Base-by-base conservation (phyloP, 2,113 vertebrate genomes). In the Calonectris borealis region DNA sequence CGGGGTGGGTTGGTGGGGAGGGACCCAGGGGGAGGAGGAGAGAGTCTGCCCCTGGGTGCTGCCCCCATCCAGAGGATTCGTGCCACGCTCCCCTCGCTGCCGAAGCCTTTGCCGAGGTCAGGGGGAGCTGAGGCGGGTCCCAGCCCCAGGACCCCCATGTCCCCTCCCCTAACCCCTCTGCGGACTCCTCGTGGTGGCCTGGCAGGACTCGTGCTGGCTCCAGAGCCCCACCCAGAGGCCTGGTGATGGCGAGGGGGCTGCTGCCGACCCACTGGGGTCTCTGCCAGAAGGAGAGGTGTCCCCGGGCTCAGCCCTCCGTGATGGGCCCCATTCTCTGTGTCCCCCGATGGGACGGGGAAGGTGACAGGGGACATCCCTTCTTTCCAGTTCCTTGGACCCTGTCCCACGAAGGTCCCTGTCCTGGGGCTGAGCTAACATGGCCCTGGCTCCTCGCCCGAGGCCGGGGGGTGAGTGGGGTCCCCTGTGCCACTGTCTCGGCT, bases 391-490 rank as follows among this genome's bases (percentile, higher is more conserved):
- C 1, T 9, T 77, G 84, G 62, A 38, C 21, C 16, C 29, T 1
- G 0, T 64, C 68, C 25, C 4, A 2, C 2, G 15, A 40, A 71
- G 16, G 38, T 65, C 40, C 36, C 16, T 42, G 61, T 70, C 55
- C 44, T 13, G 34, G 36, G 6, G 9, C 65, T 7, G 7, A 34
- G 27, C 34, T 70, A 9, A 66, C 3, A 1, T 40, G 32, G 36
- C 16, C 38, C 32, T 36, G 65, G 24, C 46, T 83, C 13, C 34
- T 42, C 10, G 32, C 44, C 44, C 13, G 3, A 51, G 40, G 38
- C 32, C 4, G 0, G 19, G 22, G 36, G 3, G 1, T 40, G 65
- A 84, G 29, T 0, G 0, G 24, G 18, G 27, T 66, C 20, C n/a
- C 40, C 52, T 0, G 3, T 36, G 70, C 48, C 6, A 1, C 86